These are phyloP conservation scores for Grammomys surdaster DNA, from an alignment of 2,113 vertebrate species.

Conservation along the genomic window DNA sequence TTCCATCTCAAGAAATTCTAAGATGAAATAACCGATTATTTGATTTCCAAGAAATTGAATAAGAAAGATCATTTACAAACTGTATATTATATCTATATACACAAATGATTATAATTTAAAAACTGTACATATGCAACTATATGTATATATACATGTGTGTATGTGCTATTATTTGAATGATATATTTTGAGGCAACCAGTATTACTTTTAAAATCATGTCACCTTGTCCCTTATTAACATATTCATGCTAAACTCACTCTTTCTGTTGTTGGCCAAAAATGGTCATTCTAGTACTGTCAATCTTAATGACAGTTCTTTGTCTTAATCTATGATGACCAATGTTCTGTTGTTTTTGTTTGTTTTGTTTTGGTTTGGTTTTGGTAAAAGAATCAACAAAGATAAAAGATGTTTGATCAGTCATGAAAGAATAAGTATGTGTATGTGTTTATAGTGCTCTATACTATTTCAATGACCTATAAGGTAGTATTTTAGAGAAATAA, in stretches of 20 bases:
- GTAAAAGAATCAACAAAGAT: slow-evolving; percentile 27
- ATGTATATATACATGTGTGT: not conserved
- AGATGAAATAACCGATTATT: slow-evolving; percentile 17
- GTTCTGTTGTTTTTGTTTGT: not conserved
- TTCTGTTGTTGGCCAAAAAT: not conserved
- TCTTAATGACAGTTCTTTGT: not conserved
- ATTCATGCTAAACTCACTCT: slow-evolving; percentile 1
- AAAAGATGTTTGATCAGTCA: not conserved
- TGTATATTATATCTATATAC: not conserved
- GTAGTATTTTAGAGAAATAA: slow-evolving; percentile 56
- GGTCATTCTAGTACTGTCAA: not conserved
- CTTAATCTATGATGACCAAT: not conserved
- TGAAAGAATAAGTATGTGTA: not conserved
- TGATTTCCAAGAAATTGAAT: not conserved
- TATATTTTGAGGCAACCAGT: not conserved
- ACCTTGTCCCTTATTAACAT: not conserved
- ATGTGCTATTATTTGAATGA: not conserved
- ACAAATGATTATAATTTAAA: not conserved
- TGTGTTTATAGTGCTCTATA: not conserved
- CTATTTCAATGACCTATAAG: slow-evolving; percentile 26
- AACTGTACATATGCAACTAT: not conserved
- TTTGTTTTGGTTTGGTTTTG: not conserved
- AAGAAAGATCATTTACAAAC: not conserved
- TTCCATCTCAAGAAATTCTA: slow-evolving; percentile 42
- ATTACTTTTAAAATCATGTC: slow-evolving; percentile 44